phyloP scores from a whole-genome alignment of 2,888 invertebrate genomes.

The Dasysyrphus albostriatus region DNA sequence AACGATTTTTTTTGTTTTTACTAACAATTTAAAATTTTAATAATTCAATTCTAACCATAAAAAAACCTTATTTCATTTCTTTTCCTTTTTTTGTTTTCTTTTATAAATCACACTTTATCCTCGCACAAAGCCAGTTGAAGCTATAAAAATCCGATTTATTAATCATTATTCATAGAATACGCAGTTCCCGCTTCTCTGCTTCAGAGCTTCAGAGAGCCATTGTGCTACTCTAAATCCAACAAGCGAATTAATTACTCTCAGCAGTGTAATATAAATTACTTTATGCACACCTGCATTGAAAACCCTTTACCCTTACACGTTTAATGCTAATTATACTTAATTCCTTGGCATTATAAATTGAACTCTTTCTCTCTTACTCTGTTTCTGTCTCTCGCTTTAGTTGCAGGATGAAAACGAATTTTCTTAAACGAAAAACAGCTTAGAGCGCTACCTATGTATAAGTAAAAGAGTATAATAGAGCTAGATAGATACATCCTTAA shows the following conservation, averaged over 20 bases:
- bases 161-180: slow-evolving; percentile 48
- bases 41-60: not conserved
- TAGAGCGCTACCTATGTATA: not conserved
- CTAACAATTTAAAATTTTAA: not conserved
- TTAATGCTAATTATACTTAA: slow-evolving; percentile 75
- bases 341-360: slow-evolving; percentile 72
- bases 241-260: slow-evolving; percentile 73
- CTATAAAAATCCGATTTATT: slow-evolving; percentile 44
- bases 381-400: not conserved
- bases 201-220: slow-evolving; percentile 13
- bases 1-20: not conserved
- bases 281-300: slow-evolving; percentile 74
- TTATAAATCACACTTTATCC: slow-evolving; percentile 34
- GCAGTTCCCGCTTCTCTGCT: not conserved
- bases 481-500: slow-evolving; percentile 13
- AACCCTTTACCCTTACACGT: slow-evolving; percentile 59
- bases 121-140: not conserved
- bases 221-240: slow-evolving; percentile 52
- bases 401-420: slow-evolving; percentile 61
- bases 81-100: not conserved
- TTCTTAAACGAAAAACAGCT: slow-evolving; percentile 62
- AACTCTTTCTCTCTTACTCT: slow-evolving; percentile 31
- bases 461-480: not conserved
- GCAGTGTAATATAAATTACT: slow-evolving; percentile 73
- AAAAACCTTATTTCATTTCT: not conserved